phyloP scores from a whole-genome alignment of 2,797 vertebrate species.

The Balearica regulorum region DNA sequence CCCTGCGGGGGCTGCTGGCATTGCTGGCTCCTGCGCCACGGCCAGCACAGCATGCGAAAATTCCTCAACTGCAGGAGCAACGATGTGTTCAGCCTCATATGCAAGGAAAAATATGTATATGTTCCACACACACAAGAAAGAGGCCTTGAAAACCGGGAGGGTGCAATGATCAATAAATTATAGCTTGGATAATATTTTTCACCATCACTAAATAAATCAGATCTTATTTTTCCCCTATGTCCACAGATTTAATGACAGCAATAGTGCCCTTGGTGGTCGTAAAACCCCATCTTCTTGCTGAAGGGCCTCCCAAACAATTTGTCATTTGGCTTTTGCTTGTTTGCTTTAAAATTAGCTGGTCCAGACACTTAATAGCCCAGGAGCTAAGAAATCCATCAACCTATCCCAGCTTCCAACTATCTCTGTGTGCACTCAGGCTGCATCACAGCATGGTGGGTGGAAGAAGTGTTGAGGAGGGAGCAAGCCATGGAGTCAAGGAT shows the following conservation, averaged over 20 bases:
- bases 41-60: background rate
- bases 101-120: background rate
- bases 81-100: background rate
- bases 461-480: background rate
- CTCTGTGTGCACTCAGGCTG: background rate
- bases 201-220: constrained; percentile 47
- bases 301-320: constrained; percentile 41
- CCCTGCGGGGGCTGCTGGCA: background rate
- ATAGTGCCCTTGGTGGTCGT: constrained; percentile 11
- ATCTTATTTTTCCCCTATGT: constrained; percentile 4
- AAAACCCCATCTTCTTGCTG: constrained; percentile 25
- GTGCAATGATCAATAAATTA: constrained; percentile 48
- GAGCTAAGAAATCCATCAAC: constrained; percentile 52
- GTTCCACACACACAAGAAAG: constrained; percentile 5
- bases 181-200: constrained; percentile 14
- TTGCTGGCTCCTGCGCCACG: accelerated
- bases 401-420: background rate
- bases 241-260: constrained; percentile 26
- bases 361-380: constrained; percentile 45
- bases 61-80: background rate
- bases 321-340: constrained; percentile 19
- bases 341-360: constrained; percentile 43
- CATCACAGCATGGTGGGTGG: background rate
- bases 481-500: constrained; percentile 2
- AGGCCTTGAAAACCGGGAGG: background rate